Base-by-base conservation (phyloP, 2,113 vertebrate genomes). In the Callithrix jacchus region DNA sequence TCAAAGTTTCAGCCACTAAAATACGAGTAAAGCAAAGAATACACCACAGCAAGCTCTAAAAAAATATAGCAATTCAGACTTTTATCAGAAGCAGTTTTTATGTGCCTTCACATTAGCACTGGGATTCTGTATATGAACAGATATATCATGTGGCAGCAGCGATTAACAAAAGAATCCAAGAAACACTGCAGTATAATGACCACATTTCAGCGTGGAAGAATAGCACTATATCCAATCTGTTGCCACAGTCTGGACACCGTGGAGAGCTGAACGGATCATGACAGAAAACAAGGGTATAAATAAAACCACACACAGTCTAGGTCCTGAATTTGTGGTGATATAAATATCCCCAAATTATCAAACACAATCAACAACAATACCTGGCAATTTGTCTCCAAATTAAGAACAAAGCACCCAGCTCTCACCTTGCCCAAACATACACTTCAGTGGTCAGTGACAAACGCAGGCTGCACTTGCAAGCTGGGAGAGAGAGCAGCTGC, bases 371-470 rank as follows among this genome's bases (percentile, higher is more conserved):
- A 87, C 12, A 91, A 66, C 85, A 70, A 25, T 97, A 96, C 88
- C 97, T 96, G 96, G 74, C 76, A 68, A 49, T 52, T 27, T 64
- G 87, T 88, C 87, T 97, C 66, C 92, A 96, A 89, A 76, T 16
- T 49, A 81, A 95, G 0, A 23, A 16, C 20, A 77, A 80, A 93
- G 94, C 54, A 54, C n/a, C 8, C 27, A 83, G 88, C 80, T 94
- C 97, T 98, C 98, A 97, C 97, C 98, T 94, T 97, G 94, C 97
- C 95, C 3, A 49, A 86, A 89, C 94, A 70, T 74, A 40, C 37
- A 52, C 97, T 87, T 96, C 96, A 92, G 97, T 73, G 66, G 89
- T 49, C 97, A 90, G 95, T 18, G 47, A 92, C 64, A 58, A 97
- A 92, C 61, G 58, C 37, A 32, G 97, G 89, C 94, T 91, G 82